A percentile compares a stretch with the other conserved stretches of the same genome.
Conservation (phyloP, 2,113 vertebrate species). For the Quiscalus mexicanus region DNA sequence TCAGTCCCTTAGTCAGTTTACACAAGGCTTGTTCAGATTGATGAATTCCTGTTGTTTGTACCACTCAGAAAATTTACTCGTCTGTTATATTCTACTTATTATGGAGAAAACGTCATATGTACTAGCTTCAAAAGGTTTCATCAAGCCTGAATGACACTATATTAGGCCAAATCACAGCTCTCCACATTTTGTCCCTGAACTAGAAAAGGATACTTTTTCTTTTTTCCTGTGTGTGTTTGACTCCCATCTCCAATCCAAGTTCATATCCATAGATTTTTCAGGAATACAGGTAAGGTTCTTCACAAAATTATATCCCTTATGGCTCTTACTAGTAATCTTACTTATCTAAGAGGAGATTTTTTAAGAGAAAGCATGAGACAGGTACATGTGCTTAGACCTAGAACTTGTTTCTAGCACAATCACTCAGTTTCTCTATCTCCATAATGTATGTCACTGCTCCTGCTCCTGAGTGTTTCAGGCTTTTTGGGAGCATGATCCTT, state of each 20-base stretch:
- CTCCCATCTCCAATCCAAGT: neutral
- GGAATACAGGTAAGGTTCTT: neutral
- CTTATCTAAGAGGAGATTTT: neutral
- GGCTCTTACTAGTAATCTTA: neutral
- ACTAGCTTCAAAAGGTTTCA: neutral
- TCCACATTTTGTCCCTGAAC: neutral
- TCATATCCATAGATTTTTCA: neutral
- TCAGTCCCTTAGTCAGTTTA: neutral
- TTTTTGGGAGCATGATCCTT: neutral
- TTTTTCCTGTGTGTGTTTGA: neutral
- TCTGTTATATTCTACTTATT: neutral
- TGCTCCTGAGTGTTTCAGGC: neutral
- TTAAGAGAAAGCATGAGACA: neutral
- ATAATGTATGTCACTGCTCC: neutral
- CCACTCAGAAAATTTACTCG: neutral
- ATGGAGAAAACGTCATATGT: neutral
- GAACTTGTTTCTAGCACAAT: neutral
- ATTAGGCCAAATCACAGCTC: neutral
- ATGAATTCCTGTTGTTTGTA: neutral
- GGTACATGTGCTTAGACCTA: neutral
- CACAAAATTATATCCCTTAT: neutral
- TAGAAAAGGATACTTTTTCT: neutral
- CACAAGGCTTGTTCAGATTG: neutral
- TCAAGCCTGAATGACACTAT: neutral
- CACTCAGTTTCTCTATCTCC: neutral